Evolutionary conservation across 2,797 vertebrate genomes (phyloP), one percentile per base, ranked within the genome.

Genomic region (Coluber constrictor): DNA sequence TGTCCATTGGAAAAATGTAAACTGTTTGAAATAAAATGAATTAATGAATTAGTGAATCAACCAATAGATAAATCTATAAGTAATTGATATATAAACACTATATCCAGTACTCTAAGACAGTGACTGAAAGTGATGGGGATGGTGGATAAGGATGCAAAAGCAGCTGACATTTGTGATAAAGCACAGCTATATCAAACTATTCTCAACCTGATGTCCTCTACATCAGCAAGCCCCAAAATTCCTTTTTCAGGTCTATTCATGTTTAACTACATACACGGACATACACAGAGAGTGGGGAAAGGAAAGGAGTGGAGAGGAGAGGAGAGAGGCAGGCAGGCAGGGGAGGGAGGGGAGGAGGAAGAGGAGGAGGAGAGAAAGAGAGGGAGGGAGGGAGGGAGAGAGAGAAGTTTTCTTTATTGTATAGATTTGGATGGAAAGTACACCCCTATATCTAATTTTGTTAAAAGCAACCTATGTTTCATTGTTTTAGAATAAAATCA

Each of bases 301-400:
- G 63, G 13, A n/a, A 13, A 16, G 1, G 27, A 63, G 11, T 5
- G 61, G 11, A 10, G 1, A 0, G 27, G n/a, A 32, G 15, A 63
- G 27, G 27, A 12, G 27, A 11, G 8, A n/a, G 61, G 10, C 8
- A 61, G 0, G 7, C 0, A 29, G 25, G 4, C 10, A 63, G 27
- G 9, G 9, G 0, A 63, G 27, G 27, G 61, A 0, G 61, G 12
- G 3, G 3, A 0, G 0, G 60, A 4, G 60, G 1, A 0, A 1
- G 60, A 3, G 60, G 25, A 61, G 29, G 60, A 0, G 9, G 10
- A 23, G 57, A 59, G 2, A 61, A 0, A 9, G 23, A 9, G 23
- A 59, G 18, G 2, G 57, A 6, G 18, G 20, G 57, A 7, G 57
- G 7, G 5, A 25, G 59, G 6, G 54, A 57, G 16, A 18, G 1